These are phyloP conservation scores for Callipepla californica DNA, from an alignment of 2,113 vertebrate species.

Conservation along the genomic window DNA sequence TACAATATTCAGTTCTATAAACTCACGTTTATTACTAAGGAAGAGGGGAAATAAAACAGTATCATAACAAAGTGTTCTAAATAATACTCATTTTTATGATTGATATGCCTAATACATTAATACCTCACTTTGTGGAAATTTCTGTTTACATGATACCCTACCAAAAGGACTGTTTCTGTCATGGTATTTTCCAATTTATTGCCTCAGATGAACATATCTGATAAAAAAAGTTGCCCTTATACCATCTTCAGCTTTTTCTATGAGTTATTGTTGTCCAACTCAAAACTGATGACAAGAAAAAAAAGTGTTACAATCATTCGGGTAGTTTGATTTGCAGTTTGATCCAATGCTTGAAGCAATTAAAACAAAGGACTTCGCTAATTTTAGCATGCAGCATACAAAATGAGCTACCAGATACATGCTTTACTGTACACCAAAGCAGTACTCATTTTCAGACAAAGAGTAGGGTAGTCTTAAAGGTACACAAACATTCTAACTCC, in stretches of 20 bases:
- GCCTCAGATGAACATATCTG: neutral
- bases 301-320: neutral
- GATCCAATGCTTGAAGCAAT: neutral
- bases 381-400: neutral
- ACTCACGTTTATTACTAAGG: neutral
- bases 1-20: neutral
- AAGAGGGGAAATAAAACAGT: neutral
- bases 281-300: neutral
- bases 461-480: neutral
- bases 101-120: neutral
- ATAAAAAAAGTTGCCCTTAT: neutral
- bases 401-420: neutral
- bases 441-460: neutral
- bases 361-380: neutral
- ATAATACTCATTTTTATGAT: neutral
- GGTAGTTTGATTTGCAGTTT: neutral
- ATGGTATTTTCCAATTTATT: neutral
- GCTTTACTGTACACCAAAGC: neutral
- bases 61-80: neutral
- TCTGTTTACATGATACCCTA: neutral
- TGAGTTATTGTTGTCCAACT: neutral
- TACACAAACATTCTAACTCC: conserved; percentile 27
- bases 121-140: neutral
- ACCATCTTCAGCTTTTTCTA: neutral
- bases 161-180: neutral